Evolutionary conservation across 2,113 vertebrate species (phyloP).

Genomic region (Crypturellus undulatus): DNA sequence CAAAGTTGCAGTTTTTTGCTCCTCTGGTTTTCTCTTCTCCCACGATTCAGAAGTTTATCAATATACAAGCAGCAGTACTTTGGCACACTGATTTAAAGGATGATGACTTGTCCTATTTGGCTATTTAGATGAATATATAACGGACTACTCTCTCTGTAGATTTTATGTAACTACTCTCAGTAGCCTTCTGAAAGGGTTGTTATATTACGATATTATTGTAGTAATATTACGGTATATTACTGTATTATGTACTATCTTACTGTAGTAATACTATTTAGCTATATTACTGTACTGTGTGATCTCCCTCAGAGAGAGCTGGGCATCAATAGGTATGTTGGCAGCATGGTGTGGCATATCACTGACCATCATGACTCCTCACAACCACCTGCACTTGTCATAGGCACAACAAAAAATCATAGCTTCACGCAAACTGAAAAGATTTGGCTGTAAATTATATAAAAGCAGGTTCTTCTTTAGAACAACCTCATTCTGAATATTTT

Average conservation of each 20-base stretch:
- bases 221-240: too few relatives aligned
- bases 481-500: not conserved
- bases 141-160: not conserved
- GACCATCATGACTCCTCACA: not conserved
- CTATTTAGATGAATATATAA: not conserved
- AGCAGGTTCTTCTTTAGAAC: not conserved
- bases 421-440: not conserved
- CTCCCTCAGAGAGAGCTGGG: not conserved
- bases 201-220: not conserved
- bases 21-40: not conserved
- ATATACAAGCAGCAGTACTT: not conserved
- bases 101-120: fast-evolving
- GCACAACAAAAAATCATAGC: not conserved
- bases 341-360: not conserved
- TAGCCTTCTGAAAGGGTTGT: not conserved
- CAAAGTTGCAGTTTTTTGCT: not conserved
- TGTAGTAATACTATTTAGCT: too few relatives aligned
- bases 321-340: not conserved
- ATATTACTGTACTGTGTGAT: not conserved
- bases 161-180: not conserved
- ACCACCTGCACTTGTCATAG: not conserved
- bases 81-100: not conserved
- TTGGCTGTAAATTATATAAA: not conserved
- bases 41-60: not conserved
- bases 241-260: too few relatives aligned